Evolutionary conservation across 2,888 invertebrate species (phyloP), one percentile per base, ranked within the genome.

Genomic region (Melanostoma mellinum): DNA sequence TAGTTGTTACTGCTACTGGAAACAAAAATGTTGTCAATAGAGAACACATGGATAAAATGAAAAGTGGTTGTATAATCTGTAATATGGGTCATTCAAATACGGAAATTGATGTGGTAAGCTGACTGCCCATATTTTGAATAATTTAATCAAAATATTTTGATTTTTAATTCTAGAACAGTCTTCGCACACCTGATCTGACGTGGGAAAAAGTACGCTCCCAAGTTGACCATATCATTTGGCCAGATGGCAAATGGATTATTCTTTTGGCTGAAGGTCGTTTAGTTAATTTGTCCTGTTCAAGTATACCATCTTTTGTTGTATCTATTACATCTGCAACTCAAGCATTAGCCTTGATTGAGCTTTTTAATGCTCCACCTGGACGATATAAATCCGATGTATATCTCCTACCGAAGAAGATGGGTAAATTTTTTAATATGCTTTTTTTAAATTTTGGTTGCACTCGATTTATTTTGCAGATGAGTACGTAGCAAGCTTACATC

Each of bases 171-270:
- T 89, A 95, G 95, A 97, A 97, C 92, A 95, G 97, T 86, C 92
- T 99, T 82, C 93, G 98, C 84, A 98, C 98, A 33, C 97, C 98
- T 0, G 99, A 99, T 89, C 92, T 99, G 87, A 96, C 98, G 72
- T 99, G 99, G 99, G 99, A 99, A 92, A 96, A 98, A 89, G 98
- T 99, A 0, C 93, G 99, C 67, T 98, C 98, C 36, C 98, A 99
- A 93, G 99, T 99, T 52, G 99, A 99, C 92, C 99, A 99, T 92
- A 97, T 99, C 86, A 97, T 99, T 87, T 99, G 98, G 98, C 98
- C 98, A 6, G 98, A 97, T 92, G 97, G 98, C 82, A 99, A 98
- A 92, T 94, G 98, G 80, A 97, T 99, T 87, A 96, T 98, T 68
- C 92, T 98, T 20, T 92, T 98, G 80, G 98, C 98, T 1, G 98